These are phyloP conservation scores for Periophthalmus magnuspinnatus DNA, from an alignment of 2,797 vertebrate species.

Conservation along the genomic window DNA sequence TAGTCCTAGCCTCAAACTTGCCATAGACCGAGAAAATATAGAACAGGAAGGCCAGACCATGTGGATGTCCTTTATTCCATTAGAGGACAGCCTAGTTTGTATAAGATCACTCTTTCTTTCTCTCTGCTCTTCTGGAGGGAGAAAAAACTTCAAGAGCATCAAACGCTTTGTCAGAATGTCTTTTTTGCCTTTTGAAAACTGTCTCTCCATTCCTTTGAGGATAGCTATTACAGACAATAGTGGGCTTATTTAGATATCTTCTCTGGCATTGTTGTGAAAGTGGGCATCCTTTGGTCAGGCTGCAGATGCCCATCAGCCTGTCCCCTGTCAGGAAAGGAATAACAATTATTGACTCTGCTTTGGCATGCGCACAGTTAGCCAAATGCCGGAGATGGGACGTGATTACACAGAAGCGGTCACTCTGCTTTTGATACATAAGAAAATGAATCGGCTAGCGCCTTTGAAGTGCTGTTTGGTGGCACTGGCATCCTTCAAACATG, in stretches of 20 bases:
- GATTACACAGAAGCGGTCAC: conserved; percentile 85
- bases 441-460: conserved; percentile 77
- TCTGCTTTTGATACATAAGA: conserved; percentile 77
- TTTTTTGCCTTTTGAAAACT: conserved; percentile 58
- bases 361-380: conserved; percentile 80
- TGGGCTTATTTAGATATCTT: conserved; percentile 80
- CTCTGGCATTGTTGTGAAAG: conserved; percentile 48
- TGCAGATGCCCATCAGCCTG: conserved; percentile 83
- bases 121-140: conserved; percentile 34
- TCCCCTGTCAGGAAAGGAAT: conserved; percentile 76
- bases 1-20: conserved; percentile 70
- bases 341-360: conserved; percentile 87
- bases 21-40: conserved; percentile 60
- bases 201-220: conserved; percentile 54
- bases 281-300: conserved; percentile 39
- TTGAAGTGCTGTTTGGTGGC: conserved; percentile 76
- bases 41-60: conserved; percentile 42
- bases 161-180: conserved; percentile 63
- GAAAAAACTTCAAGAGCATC: conserved; percentile 50
- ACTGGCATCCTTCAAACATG: conserved; percentile 81
- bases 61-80: conserved; percentile 66
- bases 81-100: conserved; percentile 69
- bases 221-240: conserved; percentile 57
- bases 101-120: conserved; percentile 61
- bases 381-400: conserved; percentile 82